Percentiles rank a stretch among this genome's conserved stretches.
Conservation (phyloP, 2,888 invertebrate genomes). For the Caradrina clavipalpis region DNA sequence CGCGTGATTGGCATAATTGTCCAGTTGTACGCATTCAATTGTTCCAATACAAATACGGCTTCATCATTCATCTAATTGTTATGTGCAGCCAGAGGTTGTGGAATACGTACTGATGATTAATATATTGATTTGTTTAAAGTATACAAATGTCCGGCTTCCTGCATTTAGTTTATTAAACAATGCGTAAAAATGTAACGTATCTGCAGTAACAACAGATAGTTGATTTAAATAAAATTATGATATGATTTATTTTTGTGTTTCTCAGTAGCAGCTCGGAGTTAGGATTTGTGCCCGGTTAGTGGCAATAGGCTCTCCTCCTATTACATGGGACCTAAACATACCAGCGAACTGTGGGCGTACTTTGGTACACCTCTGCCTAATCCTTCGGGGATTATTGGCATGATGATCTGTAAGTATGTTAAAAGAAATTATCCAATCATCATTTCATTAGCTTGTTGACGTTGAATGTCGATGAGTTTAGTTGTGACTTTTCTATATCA, state of each 20-base stretch:
- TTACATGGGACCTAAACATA: no score
- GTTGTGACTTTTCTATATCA: no score
- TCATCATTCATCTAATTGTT: conserved; percentile 76
- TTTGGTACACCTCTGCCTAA: no score
- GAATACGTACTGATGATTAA: conserved; percentile 47
- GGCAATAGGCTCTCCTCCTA: no score
- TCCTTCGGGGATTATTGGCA: no score
- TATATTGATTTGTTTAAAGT: conserved; percentile 47
- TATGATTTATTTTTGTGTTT: no score
- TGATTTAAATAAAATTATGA: no score
- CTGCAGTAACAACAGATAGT: not conserved
- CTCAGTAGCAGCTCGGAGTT: no score
- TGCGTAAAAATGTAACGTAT: not conserved
- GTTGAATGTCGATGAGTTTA: no score
- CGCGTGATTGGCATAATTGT: conserved; percentile 79
- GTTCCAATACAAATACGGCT: conserved; percentile 73
- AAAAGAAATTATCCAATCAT: not conserved
- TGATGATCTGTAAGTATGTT: no score
- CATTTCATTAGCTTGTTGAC: not conserved
- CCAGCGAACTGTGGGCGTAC: no score
- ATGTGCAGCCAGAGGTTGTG: conserved; percentile 50
- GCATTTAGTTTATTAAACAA: conserved; percentile 7
- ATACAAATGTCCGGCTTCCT: conserved; percentile 52
- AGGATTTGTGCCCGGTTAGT: no score
- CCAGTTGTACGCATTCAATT: conserved; percentile 72